Percentiles rank a stretch among this genome's conserved stretches.
Conservation (phyloP, 92 coral and sea anemone species). For the Palythoa heliodiscus region DNA sequence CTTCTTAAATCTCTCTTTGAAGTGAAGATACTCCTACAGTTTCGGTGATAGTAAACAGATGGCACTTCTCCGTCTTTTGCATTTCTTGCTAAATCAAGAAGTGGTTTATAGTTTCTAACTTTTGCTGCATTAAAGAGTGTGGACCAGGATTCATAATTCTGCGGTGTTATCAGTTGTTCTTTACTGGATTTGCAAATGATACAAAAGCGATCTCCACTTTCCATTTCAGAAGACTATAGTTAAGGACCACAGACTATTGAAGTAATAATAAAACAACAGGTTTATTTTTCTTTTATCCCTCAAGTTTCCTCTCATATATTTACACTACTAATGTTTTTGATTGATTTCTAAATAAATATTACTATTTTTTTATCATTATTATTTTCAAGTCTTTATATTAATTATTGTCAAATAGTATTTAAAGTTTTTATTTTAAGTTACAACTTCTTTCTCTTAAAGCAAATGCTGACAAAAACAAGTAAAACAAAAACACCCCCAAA, state of each 20-base stretch:
- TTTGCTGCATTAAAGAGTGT: constrained; percentile 42
- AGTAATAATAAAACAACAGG: not conserved
- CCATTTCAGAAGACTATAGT: not conserved
- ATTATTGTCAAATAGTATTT: not conserved
- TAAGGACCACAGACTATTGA: not conserved
- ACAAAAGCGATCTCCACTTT: not conserved
- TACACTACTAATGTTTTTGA: no score
- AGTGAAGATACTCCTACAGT: not conserved
- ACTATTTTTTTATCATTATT: no score
- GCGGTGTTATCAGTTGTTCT: not conserved
- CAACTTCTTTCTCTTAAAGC: not conserved
- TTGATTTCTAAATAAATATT: no score
- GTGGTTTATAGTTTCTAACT: constrained; percentile 39
- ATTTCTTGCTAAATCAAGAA: constrained; percentile 43
- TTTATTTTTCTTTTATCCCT: not conserved
- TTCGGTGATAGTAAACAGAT: not conserved
- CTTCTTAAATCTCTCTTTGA: not conserved
- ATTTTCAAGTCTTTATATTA: no score
- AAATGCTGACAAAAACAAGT: not conserved
- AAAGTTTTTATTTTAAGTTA: no score
- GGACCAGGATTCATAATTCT: not conserved
- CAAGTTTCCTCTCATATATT: no score
- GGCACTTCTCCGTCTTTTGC: constrained; percentile 41
- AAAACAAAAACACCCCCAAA: not conserved
- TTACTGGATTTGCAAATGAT: not conserved